Conservation (phyloP, 2,888 invertebrate genomes). For the Beris morrisii region DNA sequence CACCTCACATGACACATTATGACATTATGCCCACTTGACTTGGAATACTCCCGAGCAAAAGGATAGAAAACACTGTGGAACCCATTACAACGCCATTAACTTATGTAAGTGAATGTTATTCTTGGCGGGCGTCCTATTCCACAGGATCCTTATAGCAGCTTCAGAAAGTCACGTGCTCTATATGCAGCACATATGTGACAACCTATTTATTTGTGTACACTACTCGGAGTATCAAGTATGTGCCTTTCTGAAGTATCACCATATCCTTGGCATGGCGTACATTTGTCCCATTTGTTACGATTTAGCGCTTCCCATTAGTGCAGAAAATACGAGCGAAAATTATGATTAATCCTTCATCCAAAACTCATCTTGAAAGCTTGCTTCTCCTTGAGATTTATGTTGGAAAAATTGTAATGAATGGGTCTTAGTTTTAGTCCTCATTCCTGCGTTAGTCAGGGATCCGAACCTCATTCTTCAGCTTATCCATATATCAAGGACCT, state of each 20-base stretch:
- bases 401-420: constrained; percentile 30
- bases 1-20: constrained; percentile 2
- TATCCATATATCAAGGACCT: constrained; percentile 1
- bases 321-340: constrained; percentile 9
- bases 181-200: too few relatives aligned
- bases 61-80: too few relatives aligned
- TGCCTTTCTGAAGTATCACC: constrained; percentile 1
- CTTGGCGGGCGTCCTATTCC: too few relatives aligned
- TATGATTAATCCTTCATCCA: constrained; percentile 25
- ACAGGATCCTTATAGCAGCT: too few relatives aligned
- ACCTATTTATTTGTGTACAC: too few relatives aligned
- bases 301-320: constrained; percentile 22
- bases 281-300: constrained; percentile 15
- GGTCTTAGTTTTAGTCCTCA: constrained; percentile 14
- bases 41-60: not conserved
- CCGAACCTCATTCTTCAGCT: not conserved
- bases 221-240: not conserved
- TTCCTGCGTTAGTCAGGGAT: not conserved
- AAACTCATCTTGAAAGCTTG: constrained; percentile 17
- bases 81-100: too few relatives aligned
- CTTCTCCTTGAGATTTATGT: constrained; percentile 10
- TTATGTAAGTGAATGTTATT: too few relatives aligned
- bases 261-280: constrained; percentile 5
- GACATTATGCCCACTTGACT: constrained; percentile 10
- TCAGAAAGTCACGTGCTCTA: too few relatives aligned